Evolutionary conservation across 2,113 vertebrate species (phyloP).

Genomic region (Elephantulus edwardii): DNA sequence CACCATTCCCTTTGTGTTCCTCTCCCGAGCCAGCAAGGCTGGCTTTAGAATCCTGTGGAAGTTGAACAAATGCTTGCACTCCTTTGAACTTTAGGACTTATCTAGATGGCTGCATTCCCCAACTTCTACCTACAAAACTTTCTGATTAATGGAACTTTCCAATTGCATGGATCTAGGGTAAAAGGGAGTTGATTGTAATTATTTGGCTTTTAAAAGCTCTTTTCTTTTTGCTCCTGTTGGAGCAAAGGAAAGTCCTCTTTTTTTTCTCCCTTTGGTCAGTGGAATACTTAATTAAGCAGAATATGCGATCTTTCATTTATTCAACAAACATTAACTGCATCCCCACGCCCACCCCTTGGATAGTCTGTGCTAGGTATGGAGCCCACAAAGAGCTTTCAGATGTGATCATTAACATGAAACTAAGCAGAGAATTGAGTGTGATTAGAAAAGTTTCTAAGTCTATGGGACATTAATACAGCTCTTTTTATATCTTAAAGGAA

Average conservation of each 20-base stretch:
- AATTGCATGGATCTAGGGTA: constrained; percentile 66
- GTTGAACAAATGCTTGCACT: constrained; percentile 61
- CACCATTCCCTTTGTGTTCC: constrained; percentile 6
- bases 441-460: background rate
- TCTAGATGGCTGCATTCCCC: constrained; percentile 61
- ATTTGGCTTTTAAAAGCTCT: constrained; percentile 59
- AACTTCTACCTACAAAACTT: constrained; percentile 60
- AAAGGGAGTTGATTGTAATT: constrained; percentile 55
- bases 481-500: background rate
- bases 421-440: background rate
- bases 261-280: background rate
- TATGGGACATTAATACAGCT: background rate
- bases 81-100: constrained; percentile 60
- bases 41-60: constrained; percentile 65
- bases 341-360: background rate
- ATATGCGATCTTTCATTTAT: constrained; percentile 47
- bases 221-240: constrained; percentile 59
- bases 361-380: background rate
- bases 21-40: constrained; percentile 19
- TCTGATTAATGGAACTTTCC: constrained; percentile 55
- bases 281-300: constrained; percentile 63
- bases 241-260: constrained; percentile 18
- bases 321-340: constrained; percentile 51
- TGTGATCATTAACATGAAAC: constrained; percentile 22
- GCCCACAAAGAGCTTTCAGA: background rate